Evolutionary conservation across 2,888 invertebrate species (phyloP), one percentile per base, ranked within the genome.

Genomic region (Pemphredon lugubris): DNA sequence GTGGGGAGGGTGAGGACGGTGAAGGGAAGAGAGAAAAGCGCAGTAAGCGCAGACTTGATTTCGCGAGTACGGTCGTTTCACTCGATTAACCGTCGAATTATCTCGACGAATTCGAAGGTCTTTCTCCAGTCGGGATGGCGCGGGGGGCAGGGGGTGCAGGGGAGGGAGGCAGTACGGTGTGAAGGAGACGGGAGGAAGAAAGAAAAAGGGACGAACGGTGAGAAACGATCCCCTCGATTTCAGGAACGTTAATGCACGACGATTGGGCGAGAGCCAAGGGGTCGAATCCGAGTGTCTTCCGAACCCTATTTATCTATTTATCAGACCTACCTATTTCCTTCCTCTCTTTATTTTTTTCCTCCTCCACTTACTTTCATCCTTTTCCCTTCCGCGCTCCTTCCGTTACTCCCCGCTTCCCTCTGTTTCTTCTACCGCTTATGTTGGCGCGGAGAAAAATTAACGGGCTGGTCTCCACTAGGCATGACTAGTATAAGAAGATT

Each of bases 61-160:
- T 54, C 53, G 64, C 57, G 73, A 73, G 61, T 45, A 50, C 66
- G 61, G 65, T 68, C 70, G 79, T 74, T 75, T 60, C 65, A 72
- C 74, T 77, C 81, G 79, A 82, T 82, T 82, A 82, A 82, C 77
- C 75, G 75, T 75, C 79, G 79, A 82, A 81, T 82, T 77, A 75
- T 74, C 79, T 82, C 77, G 77, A 77, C 74, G 81, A 71, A 74
- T 80, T 78, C 76, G 77, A 69, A 64, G 70, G 70, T 59, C 70
- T 67, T 45, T 67, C 73, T 48, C 53, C 18, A 1, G 20, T 34
- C 2, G 9, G 40, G 21, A 40, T 30, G 58, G 14, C 11, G 4
- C 48, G 23, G 44, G 21, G 0, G 18, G 54, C 13, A 34, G 20
- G 16, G 13, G 14, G 23, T n/a, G 34, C 9, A 42, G 18, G 50